These are phyloP conservation scores for Heliconius sara DNA, from an alignment of 2,888 invertebrate genomes.

Conservation along the genomic window DNA sequence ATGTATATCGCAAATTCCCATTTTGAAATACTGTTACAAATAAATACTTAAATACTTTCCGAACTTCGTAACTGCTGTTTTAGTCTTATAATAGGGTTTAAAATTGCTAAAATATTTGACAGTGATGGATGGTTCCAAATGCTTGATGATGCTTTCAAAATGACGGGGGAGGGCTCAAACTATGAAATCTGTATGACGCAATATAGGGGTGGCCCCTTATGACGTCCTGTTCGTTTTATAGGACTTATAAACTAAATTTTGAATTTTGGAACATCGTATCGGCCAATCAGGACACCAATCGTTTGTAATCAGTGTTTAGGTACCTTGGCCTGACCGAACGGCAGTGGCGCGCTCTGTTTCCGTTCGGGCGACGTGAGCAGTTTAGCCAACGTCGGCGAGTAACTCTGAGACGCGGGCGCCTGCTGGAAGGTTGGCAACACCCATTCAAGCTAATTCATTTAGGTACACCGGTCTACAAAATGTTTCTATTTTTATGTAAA, in stretches of 20 bases:
- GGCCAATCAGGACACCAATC: slow-evolving; percentile 82
- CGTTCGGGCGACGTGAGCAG: slow-evolving; percentile 88
- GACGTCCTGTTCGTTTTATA: slow-evolving; percentile 3
- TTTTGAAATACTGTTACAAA: no score
- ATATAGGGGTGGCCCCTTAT: background rate
- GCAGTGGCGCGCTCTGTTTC: slow-evolving; percentile 74
- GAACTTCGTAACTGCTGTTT: background rate
- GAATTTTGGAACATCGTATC: slow-evolving; percentile 77
- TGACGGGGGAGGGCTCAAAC: background rate
- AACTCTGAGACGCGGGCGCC: slow-evolving; percentile 85
- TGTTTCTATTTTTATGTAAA: background rate
- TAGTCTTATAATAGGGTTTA: no score
- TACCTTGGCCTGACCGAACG: slow-evolving; percentile 84
- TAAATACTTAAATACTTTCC: no score
- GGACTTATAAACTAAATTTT: slow-evolving; percentile 77
- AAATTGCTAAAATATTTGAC: no score
- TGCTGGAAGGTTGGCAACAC: slow-evolving; percentile 83
- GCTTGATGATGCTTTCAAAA: no score
- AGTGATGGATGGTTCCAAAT: no score
- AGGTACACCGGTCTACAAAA: slow-evolving; percentile 33
- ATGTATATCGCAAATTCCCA: no score
- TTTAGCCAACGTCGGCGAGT: slow-evolving; percentile 92
- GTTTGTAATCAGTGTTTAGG: slow-evolving; percentile 62
- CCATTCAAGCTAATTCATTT: slow-evolving; percentile 73
- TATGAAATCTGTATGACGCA: background rate